phyloP scores from a whole-genome alignment of 2,797 vertebrate genomes.

The Borostomias antarcticus region DNA sequence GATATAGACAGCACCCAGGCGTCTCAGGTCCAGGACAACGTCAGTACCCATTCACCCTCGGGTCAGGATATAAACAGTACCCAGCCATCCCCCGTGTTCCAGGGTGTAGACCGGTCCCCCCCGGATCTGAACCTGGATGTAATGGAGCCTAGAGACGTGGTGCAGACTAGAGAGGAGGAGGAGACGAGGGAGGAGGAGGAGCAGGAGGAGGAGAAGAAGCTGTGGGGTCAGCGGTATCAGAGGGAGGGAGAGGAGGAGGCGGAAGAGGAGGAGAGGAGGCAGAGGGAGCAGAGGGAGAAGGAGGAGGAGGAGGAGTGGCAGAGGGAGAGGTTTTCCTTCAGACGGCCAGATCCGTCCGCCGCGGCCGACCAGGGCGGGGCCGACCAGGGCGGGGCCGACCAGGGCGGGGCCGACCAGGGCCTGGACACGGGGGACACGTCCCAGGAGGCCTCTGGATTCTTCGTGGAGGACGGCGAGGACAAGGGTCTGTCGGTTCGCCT shows the following conservation, averaged over 20 bases:
- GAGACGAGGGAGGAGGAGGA: conserved; percentile 23
- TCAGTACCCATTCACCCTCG: neutral
- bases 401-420: neutral
- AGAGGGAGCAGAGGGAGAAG: conserved; percentile 38
- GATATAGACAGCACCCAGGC: neutral
- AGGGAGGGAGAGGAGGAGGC: conserved; percentile 46
- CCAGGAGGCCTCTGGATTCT: conserved; percentile 1
- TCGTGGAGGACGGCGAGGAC: neutral
- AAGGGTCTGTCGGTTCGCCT: neutral
- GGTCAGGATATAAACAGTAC: neutral
- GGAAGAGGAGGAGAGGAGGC: conserved; percentile 42
- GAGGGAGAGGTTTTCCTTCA: conserved; percentile 34
- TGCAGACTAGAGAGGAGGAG: neutral
- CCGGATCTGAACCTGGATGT: neutral
- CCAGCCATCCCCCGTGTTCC: neutral
- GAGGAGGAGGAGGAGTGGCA: conserved; percentile 37
- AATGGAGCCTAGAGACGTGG: neutral
- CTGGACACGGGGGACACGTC: neutral
- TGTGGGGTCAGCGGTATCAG: conserved; percentile 14
- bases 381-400: neutral
- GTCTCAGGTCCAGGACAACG: neutral
- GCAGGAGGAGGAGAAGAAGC: conserved; percentile 5
- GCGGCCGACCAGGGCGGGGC: conserved; percentile 3
- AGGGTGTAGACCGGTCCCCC: neutral
- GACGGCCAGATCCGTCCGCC: conserved; percentile 35